Evolutionary conservation across 1,140 invertebrate species (phyloP).

Genomic region (Megathymus violae): DNA sequence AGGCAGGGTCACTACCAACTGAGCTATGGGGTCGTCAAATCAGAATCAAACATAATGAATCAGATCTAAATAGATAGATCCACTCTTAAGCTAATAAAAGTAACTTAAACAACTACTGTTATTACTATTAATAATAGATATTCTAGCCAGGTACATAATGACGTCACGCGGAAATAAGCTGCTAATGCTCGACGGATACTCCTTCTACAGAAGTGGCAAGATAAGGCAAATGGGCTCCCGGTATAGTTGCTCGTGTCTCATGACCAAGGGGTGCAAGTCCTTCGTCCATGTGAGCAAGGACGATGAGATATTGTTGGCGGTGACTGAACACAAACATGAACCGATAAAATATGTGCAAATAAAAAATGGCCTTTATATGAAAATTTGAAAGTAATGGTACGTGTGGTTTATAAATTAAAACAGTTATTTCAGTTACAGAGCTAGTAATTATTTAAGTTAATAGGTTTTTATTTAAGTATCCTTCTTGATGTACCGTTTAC

Average conservation of each 20-base stretch:
- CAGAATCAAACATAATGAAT: too few species aligned
- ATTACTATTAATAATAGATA: not conserved
- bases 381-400: too few species aligned
- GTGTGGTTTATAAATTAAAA: too few species aligned
- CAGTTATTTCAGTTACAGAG: too few species aligned
- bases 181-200: slow-evolving; percentile 17
- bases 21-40: too few species aligned
- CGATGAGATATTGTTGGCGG: slow-evolving; percentile 11
- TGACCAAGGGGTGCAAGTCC: slow-evolving; percentile 32
- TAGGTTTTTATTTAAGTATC: too few species aligned
- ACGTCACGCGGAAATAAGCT: slow-evolving; percentile 15
- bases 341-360: slow-evolving; percentile 15
- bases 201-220: slow-evolving; percentile 18
- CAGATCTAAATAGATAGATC: too few species aligned
- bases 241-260: slow-evolving; percentile 18
- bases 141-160: slow-evolving; percentile 35
- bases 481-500: too few species aligned
- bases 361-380: slow-evolving; percentile 6
- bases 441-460: too few species aligned
- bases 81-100: not conserved
- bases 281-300: slow-evolving; percentile 26
- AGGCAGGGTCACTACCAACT: too few species aligned
- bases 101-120: too few species aligned
- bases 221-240: slow-evolving; percentile 11
- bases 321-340: slow-evolving; percentile 28